Base-by-base conservation (phyloP, 2,113 vertebrate species). In the Ctenodactylus gundi region DNA sequence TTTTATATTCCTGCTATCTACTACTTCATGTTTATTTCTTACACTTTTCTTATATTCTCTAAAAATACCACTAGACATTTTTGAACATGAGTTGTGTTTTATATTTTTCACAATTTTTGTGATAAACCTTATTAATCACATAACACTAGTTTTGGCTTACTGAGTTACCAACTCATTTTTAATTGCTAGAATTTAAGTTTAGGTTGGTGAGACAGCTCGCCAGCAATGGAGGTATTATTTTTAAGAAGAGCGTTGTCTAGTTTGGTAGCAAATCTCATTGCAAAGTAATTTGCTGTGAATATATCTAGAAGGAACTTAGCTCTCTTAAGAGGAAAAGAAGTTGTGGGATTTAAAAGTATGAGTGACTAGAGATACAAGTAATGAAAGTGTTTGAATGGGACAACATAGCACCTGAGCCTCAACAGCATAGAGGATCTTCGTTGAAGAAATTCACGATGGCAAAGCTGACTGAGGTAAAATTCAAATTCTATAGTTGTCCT, bases 321-420 rank as follows among this genome's bases (percentile, higher is more conserved):
- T 82, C 76, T 57, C 49, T 39, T 31, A 58, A 51, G 34, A 0
- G 49, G 25, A 1, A 46, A 12, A 7, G 10, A 60, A 92, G 73
- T 25, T 64, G 3, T 7, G 3, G 18, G 44, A 57, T 57, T 68
- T 60, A 58, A 64, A 82, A 55, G 3, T 70, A 34, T 75, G 65
- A 1, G 12, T 80, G 31, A 5, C 11, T 31, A 72, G 85, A 9
- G 34, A 4, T 0, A 49, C 31, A 36, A 0, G 15, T 21, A 12
- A 55, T 49, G 51, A 27, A 17, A 1, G 1, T 2, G 0, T 0
- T 44, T 77, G 10, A 3, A 29, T n/a, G n/a, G 15, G 15, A 8
- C 5, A 39, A 36, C 11, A 21, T 10, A 2, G 0, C 5, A 41
- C 60, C 20, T 12, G 34, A 39, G 13, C 65, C 1, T n/a, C 7